Conservation (phyloP, 2,113 vertebrate genomes). For the Orycteropus afer region DNA sequence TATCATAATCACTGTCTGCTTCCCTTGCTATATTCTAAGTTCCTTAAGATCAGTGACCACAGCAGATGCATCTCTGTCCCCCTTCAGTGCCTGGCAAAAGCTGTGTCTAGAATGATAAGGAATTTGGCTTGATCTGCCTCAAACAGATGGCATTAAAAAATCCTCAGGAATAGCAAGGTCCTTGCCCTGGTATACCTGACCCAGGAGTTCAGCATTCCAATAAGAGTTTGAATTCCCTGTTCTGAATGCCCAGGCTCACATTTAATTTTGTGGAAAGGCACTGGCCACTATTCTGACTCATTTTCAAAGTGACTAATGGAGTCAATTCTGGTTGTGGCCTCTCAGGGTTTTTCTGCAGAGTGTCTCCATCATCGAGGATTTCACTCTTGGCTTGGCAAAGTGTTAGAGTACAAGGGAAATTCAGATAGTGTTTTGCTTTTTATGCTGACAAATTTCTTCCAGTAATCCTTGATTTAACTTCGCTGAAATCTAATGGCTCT, state of each 20-base stretch:
- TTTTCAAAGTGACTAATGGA: not conserved
- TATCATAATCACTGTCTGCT: constrained; percentile 22
- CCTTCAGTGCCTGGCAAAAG: not conserved
- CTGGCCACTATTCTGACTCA: constrained; percentile 24
- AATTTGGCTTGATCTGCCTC: constrained; percentile 45
- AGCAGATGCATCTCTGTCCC: not conserved
- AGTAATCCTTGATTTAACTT: constrained; percentile 1
- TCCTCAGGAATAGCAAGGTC: not conserved
- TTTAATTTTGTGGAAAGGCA: constrained; percentile 29
- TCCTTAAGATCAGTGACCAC: constrained; percentile 3
- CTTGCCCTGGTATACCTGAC: not conserved
- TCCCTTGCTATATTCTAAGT: constrained; percentile 19
- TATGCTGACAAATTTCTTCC: not conserved
- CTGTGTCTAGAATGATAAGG: constrained; percentile 22
- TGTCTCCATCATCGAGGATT: not conserved
- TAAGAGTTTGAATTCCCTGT: constrained; percentile 15
- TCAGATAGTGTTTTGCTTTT: not conserved
- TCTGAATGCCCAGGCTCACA: constrained; percentile 29
- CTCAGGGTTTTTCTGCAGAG: not conserved
- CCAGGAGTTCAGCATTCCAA: not conserved
- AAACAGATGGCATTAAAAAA: constrained; percentile 27
- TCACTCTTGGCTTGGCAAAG: not conserved
- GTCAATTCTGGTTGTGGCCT: not conserved
- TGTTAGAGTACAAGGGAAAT: constrained; percentile 33
- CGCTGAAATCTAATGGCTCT: constrained; percentile 3